phyloP scores from a whole-genome alignment of 2,888 invertebrate genomes.

The Amaurobius ferox region DNA sequence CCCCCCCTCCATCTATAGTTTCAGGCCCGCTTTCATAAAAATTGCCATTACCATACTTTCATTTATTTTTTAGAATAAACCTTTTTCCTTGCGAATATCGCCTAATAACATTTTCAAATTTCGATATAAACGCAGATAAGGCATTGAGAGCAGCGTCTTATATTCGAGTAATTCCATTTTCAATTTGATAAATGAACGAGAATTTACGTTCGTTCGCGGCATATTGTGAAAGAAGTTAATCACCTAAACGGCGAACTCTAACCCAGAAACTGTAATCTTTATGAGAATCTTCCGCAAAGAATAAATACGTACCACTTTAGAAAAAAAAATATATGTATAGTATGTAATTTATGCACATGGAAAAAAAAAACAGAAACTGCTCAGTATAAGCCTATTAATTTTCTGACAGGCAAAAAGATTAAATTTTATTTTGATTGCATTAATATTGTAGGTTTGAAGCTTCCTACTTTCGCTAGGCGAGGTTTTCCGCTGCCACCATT shows the following conservation, averaged over 20 bases:
- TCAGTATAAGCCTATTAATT: slow-evolving; percentile 37
- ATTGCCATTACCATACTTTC: no score
- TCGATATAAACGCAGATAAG: no score
- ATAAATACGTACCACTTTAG: neutral
- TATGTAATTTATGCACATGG: neutral
- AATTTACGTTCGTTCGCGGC: no score
- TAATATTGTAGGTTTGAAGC: neutral
- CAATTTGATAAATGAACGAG: no score
- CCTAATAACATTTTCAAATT: no score
- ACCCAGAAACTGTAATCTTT: slow-evolving; percentile 33
- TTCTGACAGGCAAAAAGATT: slow-evolving; percentile 23
- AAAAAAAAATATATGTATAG: neutral
- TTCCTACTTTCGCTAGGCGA: slow-evolving; percentile 55
- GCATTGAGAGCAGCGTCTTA: no score
- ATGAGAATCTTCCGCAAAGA: neutral
- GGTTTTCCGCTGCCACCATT: slow-evolving; percentile 33
- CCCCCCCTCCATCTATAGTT: no score
- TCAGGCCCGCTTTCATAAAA: no score
- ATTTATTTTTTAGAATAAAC: no score
- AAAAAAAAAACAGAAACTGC: neutral
- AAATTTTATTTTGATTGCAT: neutral
- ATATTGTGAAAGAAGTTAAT: neutral
- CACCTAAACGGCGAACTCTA: neutral
- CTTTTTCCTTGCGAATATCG: no score
- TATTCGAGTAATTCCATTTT: no score